Evolutionary conservation across 2,888 invertebrate species (phyloP), one percentile per base, ranked within the genome.

Genomic region (Mylabris sibirica): DNA sequence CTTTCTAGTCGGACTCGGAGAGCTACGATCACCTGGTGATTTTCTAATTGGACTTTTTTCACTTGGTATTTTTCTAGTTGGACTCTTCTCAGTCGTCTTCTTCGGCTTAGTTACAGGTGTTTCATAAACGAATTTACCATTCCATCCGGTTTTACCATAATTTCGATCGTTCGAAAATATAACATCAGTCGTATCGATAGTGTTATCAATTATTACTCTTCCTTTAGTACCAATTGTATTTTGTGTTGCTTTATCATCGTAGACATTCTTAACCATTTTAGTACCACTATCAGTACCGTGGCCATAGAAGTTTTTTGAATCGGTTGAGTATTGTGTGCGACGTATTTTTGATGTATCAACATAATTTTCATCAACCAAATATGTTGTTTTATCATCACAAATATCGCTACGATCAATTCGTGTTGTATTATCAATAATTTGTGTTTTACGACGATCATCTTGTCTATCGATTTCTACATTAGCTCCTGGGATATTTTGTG

Each of bases 151-250:
- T 76, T 85, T 86, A 34, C 84, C 84, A 71, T 84, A 84, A 67
- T 80, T 83, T 60, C 83, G 76, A 63, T 84, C 84, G 74, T 84
- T 83, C 49, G 84, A 84, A 74, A 80, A 84, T 61, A 84, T 74
- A 30, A 83, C 73, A 75, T 85, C 82, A 35, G 78, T 83, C n/a
- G 78, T 75, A 77, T 88, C 87, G 74, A 86, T 85, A n/a, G 81
- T 83, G 66, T 86, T 79, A 75, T 87, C 87, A 78, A 86, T 84
- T 75, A 87, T 85, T 74, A 89, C 86, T 59, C 82, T 86, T 5
- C 86, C 85, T 72, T 67, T 79, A n/a, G 81, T 80, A 53, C 84
- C 84, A 49, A 84, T 84, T 17, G 83, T 83, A 66, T 84, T 84
- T 74, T 84, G 84, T 14, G 81, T 77, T 35, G 84, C 83, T 53